phyloP scores from a whole-genome alignment of 1,140 invertebrate genomes.

The Aleiodes sp. region DNA sequence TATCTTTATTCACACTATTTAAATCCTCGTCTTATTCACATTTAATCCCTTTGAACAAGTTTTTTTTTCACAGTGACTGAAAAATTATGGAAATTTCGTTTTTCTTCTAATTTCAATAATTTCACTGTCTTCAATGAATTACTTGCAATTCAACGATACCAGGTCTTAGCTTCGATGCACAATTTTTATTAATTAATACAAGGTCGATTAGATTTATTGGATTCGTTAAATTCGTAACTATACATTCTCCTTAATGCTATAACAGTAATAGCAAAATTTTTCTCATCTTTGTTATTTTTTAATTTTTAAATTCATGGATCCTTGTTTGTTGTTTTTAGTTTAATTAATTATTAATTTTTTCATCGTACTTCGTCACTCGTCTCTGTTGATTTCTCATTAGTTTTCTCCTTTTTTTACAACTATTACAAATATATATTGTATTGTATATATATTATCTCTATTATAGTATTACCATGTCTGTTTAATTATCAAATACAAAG shows the following conservation, averaged over 20 bases:
- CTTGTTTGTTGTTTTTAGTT: too few species aligned
- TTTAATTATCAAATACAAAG: conserved; percentile 51
- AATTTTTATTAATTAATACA: conserved; percentile 45
- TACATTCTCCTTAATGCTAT: conserved; percentile 48
- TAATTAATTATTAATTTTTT: background rate
- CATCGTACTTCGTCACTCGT: background rate
- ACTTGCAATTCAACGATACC: conserved; percentile 36
- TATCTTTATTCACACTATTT: background rate
- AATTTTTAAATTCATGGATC: conserved; percentile 30
- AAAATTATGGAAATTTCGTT: background rate
- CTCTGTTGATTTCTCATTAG: background rate
- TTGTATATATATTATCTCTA: conserved; percentile 43
- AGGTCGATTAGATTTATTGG: conserved; percentile 44
- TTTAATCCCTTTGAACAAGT: too few species aligned
- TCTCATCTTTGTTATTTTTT: conserved; percentile 34
- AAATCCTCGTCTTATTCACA: conserved; percentile 27
- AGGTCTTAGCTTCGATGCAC: conserved; percentile 50
- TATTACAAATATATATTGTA: conserved; percentile 57
- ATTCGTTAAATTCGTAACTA: conserved; percentile 50
- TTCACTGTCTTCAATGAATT: conserved; percentile 27
- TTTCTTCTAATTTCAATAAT: conserved; percentile 16
- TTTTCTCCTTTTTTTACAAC: conserved; percentile 44
- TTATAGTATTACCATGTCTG: conserved; percentile 33
- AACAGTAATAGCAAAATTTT: conserved; percentile 57
- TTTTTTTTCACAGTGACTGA: background rate